Base-by-base conservation (phyloP, 1,140 invertebrate genomes). In the Melanaphis sacchari region DNA sequence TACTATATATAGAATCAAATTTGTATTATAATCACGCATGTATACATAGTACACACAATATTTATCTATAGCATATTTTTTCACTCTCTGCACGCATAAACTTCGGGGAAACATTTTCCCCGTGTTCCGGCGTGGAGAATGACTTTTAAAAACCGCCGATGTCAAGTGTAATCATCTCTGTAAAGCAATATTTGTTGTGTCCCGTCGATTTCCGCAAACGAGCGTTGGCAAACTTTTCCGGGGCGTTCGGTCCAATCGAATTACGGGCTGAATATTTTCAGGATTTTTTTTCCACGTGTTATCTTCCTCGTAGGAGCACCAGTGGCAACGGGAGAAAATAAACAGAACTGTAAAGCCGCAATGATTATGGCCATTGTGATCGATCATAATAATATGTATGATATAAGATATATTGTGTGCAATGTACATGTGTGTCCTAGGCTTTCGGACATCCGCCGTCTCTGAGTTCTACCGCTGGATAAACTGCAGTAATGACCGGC, bases 101-200 rank as follows among this genome's bases (percentile, higher is more conserved):
- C 52, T 90, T 90, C 89, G 89, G 89, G 26, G 2, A 90, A 90
- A 66, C 54, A 90, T 90, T 90, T 41, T 31, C 26, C 38, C 22
- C 21, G 18, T 38, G 52, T 40, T 38, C 36, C 22, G 49, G n/a
- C 49, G 46, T 8, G 82, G 40, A 1, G 41, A 31, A 21, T n/a
- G 52, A 59, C 52, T 59, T 90, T 59, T 90, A 41, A 90, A 66
- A 90, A 90, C 54, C 52, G 18, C 54, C 24, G 38, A 90, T 41
- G 89, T 90, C 52, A 26, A 66, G 89, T 41, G 89, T 90, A 90
- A 90, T 90, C 89, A 66, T 66, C 15, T 54, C 49, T 40, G n/a
- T 36, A n/a, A 24, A 49, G 46, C 31, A 88, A 88, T 88, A 46
- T 85, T 54, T 54, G 36, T 54, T 40, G 52, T 54, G 52, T 40